phyloP scores from a whole-genome alignment of 2,113 vertebrate species.

The Cryptotis parvus region DNA sequence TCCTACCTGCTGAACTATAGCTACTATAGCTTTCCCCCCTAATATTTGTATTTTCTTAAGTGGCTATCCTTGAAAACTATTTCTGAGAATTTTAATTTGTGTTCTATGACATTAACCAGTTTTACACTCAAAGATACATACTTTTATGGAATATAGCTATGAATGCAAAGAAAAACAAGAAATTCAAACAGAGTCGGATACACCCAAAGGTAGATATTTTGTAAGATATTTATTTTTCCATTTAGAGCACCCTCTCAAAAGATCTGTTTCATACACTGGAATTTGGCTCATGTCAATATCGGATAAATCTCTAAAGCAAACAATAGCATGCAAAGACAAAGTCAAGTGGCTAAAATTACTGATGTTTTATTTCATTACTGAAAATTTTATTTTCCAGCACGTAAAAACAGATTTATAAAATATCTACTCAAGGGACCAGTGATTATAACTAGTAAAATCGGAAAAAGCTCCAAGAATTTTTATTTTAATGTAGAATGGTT shows the following conservation, averaged over 20 bases:
- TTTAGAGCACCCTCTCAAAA: slow-evolving; percentile 68
- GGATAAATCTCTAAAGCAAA: slow-evolving; percentile 74
- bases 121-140: slow-evolving; percentile 56
- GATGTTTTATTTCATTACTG: slow-evolving; percentile 63
- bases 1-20: no score
- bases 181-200: slow-evolving; percentile 46
- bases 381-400: slow-evolving; percentile 68
- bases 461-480: slow-evolving; percentile 42
- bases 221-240: slow-evolving; percentile 67
- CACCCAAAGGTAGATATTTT: slow-evolving; percentile 41
- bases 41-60: slow-evolving; percentile 49
- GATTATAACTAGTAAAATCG: slow-evolving; percentile 38
- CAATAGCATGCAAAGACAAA: slow-evolving; percentile 73
- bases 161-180: slow-evolving; percentile 62
- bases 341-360: slow-evolving; percentile 68
- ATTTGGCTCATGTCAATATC: slow-evolving; percentile 68
- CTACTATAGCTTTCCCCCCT: no score
- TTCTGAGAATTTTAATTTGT: slow-evolving; percentile 60
- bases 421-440: slow-evolving; percentile 38
- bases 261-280: slow-evolving; percentile 64
- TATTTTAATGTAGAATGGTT: slow-evolving; percentile 55
- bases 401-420: slow-evolving; percentile 69
- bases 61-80: slow-evolving; percentile 28
- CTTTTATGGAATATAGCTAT: not conserved
- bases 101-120: not conserved